Evolutionary conservation across 2,797 vertebrate genomes (phyloP).

Genomic region (Loris lydekkerianus): DNA sequence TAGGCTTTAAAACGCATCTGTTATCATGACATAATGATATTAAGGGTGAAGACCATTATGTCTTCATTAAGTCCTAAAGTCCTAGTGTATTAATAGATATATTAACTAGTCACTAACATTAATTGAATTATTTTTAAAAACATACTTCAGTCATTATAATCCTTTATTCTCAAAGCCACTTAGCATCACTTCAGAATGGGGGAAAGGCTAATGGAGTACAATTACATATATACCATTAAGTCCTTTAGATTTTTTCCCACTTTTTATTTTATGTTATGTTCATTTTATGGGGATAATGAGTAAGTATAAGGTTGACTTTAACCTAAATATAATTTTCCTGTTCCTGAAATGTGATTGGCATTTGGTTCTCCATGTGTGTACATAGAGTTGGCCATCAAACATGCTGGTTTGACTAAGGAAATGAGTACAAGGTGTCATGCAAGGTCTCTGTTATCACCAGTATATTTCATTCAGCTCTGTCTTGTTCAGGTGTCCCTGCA

Average conservation of each 20-base stretch:
- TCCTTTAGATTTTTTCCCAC: background rate
- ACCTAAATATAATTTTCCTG: slow-evolving; percentile 27
- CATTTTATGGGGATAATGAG: background rate
- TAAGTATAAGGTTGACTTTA: background rate
- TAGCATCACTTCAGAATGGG: background rate
- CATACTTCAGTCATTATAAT: background rate
- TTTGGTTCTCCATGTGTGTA: background rate
- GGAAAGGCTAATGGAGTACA: slow-evolving; percentile 36
- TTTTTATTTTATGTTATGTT: background rate
- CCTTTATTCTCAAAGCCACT: slow-evolving; percentile 67
- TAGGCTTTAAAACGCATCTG: slow-evolving; percentile 52
- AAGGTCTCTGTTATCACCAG: background rate
- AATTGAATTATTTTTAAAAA: slow-evolving; percentile 62
- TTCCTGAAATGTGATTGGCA: background rate
- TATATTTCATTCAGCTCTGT: background rate
- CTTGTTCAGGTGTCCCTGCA: background rate
- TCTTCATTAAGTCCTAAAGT: slow-evolving; percentile 68
- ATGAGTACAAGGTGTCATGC: background rate
- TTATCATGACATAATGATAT: slow-evolving; percentile 65
- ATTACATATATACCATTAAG: slow-evolving; percentile 10
- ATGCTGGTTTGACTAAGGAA: background rate
- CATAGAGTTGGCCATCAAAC: background rate
- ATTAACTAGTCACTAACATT: slow-evolving; percentile 51
- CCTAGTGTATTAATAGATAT: background rate
- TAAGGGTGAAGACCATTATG: slow-evolving; percentile 15